Conservation (phyloP, 1,140 invertebrate genomes). For the Drosophila triauraria region DNA sequence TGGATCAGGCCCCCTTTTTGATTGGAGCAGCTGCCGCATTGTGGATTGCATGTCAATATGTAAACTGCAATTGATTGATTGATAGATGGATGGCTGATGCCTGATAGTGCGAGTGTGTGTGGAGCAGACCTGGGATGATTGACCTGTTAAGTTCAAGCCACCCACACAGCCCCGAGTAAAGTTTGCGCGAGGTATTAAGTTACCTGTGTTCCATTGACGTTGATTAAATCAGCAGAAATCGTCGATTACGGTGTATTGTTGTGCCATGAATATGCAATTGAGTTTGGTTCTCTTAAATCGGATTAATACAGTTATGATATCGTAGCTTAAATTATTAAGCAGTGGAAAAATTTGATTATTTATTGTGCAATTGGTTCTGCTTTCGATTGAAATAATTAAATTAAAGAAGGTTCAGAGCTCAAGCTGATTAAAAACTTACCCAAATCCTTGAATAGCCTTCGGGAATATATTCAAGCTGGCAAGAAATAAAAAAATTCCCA, state of each 20-base stretch:
- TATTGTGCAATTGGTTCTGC: background rate
- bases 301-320: background rate
- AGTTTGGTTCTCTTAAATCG: background rate
- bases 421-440: background rate
- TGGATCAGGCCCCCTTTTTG: constrained; percentile 34
- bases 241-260: background rate
- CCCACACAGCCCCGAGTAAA: constrained; percentile 2
- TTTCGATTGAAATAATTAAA: background rate
- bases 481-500: background rate
- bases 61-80: constrained; percentile 56
- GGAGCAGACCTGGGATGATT: constrained; percentile 25
- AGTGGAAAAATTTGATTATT: background rate
- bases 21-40: constrained; percentile 33
- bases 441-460: background rate
- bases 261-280: background rate
- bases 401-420: background rate
- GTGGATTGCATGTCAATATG: constrained; percentile 48
- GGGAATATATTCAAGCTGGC: background rate
- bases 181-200: constrained; percentile 12
- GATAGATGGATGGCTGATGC: constrained; percentile 27
- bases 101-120: constrained; percentile 4
- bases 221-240: constrained; percentile 17
- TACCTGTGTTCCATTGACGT: constrained; percentile 4
- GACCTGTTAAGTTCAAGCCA: constrained; percentile 14
- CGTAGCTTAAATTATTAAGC: background rate